Evolutionary conservation across 2,113 vertebrate genomes (phyloP).

Genomic region (Prionailurus bengalensis): DNA sequence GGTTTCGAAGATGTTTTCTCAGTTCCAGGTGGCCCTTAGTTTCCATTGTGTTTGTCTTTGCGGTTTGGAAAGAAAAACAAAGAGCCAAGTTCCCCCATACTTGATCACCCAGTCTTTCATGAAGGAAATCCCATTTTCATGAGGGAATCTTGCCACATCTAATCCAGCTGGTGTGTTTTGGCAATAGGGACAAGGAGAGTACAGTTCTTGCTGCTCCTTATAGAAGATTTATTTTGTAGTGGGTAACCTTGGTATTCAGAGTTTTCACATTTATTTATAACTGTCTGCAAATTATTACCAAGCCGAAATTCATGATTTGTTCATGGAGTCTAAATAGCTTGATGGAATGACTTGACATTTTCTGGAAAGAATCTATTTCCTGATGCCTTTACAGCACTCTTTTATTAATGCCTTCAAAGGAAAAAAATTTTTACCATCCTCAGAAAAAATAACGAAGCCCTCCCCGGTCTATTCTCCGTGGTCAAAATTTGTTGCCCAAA

Average conservation of each 20-base stretch:
- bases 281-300: conserved; percentile 11
- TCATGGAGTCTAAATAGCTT: neutral
- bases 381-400: neutral
- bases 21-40: neutral
- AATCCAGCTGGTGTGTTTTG: conserved; percentile 14
- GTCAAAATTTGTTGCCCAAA: neutral
- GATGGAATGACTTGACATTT: conserved; percentile 32
- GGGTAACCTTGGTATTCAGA: neutral
- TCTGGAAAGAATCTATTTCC: conserved; percentile 17
- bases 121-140: conserved; percentile 55
- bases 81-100: neutral
- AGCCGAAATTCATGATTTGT: neutral
- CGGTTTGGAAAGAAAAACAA: neutral
- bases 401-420: conserved; percentile 23
- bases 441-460: neutral
- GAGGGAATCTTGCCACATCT: conserved; percentile 1
- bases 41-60: conserved; percentile 45
- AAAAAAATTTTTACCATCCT: neutral
- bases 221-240: neutral
- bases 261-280: conserved; percentile 31
- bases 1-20: conserved; percentile 3
- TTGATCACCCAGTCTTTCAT: neutral
- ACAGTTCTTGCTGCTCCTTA: conserved; percentile 26
- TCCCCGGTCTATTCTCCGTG: neutral
- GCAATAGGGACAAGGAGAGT: neutral